phyloP scores from a whole-genome alignment of 2,113 vertebrate species.

The Trinectes maculatus region DNA sequence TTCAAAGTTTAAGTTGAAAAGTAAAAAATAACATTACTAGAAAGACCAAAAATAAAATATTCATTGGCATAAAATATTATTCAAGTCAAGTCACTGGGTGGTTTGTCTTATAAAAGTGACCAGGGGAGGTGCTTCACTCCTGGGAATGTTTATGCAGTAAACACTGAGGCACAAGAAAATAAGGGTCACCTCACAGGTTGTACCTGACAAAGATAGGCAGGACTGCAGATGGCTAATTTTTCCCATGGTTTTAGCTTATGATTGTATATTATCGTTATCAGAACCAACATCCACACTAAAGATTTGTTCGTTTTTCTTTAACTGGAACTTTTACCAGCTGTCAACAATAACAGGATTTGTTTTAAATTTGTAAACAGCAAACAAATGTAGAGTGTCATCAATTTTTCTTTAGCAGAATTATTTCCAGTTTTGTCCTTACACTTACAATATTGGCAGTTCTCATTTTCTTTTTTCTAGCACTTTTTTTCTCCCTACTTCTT shows the following conservation, averaged over 20 bases:
- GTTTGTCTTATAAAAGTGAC: constrained; percentile 13
- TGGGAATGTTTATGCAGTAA: not conserved
- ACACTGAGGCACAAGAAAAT: not conserved
- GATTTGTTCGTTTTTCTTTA: not conserved
- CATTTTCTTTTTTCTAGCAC: not conserved
- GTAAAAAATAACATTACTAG: too few relatives aligned
- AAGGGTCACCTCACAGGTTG: not conserved
- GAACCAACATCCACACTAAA: not conserved
- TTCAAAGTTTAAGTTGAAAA: too few relatives aligned
- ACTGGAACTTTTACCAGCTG: not conserved
- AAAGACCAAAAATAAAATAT: too few relatives aligned
- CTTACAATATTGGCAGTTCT: constrained; percentile 3
- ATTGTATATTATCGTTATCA: constrained; percentile 1
- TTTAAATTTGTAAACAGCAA: too few relatives aligned
- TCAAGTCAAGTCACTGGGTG: not conserved
- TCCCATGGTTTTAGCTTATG: constrained; percentile 10
- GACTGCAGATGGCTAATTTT: not conserved
- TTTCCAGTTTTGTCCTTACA: constrained; percentile 20
- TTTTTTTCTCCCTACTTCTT: constrained; percentile 61
- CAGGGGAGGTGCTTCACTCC: constrained; percentile 48
- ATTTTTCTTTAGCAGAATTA: constrained; percentile 5
- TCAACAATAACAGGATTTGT: too few relatives aligned
- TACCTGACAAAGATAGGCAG: constrained; percentile 12
- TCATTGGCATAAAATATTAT: too few relatives aligned
- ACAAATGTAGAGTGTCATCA: constrained; percentile 11